These are phyloP conservation scores for Alligator mississippiensis DNA, from an alignment of 2,113 vertebrate genomes.

Conservation along the genomic window DNA sequence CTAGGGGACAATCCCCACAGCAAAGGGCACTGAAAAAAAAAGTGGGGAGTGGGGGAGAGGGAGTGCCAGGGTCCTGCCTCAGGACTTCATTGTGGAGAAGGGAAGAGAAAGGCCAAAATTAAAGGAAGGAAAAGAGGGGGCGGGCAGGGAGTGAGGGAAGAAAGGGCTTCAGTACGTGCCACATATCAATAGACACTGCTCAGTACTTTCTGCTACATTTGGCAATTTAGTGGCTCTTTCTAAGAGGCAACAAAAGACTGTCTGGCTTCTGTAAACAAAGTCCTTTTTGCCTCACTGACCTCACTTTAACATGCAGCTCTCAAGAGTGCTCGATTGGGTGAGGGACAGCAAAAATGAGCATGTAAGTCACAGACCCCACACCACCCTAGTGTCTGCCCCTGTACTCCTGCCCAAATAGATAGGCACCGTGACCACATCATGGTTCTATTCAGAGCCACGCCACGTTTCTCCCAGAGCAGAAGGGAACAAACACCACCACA, in stretches of 20 bases:
- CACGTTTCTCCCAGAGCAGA: not conserved
- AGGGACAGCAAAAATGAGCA: not conserved
- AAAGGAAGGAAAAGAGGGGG: not conserved
- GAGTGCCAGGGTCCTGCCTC: not conserved
- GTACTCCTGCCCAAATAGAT: not conserved
- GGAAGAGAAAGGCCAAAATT: not conserved
- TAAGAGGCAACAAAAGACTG: not conserved
- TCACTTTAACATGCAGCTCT: not conserved
- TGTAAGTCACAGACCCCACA: not conserved
- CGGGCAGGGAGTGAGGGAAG: not conserved
- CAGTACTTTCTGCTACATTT: constrained; percentile 12
- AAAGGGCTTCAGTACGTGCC: not conserved
- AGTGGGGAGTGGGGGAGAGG: too few species aligned
- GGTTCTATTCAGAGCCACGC: not conserved
- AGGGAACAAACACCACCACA: not conserved
- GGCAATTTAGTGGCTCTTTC: not conserved
- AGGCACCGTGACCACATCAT: not conserved
- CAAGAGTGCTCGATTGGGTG: not conserved
- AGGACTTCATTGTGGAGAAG: not conserved
- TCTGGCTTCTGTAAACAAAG: not conserved
- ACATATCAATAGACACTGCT: not conserved
- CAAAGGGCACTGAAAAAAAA: not conserved
- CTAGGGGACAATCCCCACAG: not conserved
- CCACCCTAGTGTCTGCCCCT: not conserved
- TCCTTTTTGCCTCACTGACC: not conserved